A percentile compares a stretch with the other conserved stretches of the same genome.
phyloP scores from a whole-genome alignment of 1,140 invertebrate genomes.

The Vanessa atalanta region DNA sequence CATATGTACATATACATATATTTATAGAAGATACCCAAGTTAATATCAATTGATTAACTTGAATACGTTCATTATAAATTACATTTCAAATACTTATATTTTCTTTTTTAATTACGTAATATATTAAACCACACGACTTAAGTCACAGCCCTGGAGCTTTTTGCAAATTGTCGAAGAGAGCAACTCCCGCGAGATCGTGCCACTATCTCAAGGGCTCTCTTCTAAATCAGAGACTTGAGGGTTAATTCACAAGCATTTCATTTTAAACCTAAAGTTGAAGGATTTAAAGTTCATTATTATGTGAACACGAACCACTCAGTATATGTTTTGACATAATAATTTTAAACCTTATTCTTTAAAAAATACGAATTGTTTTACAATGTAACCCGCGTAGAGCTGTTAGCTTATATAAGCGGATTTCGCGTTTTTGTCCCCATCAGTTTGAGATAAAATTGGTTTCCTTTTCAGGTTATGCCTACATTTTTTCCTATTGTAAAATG shows the following conservation, averaged over 20 bases:
- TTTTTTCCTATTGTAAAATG: constrained; percentile 11
- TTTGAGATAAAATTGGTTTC: constrained; percentile 33
- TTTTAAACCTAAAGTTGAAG: constrained; percentile 14
- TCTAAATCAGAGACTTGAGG: constrained; percentile 44
- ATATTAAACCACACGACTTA: background rate
- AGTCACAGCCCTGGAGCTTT: constrained; percentile 36
- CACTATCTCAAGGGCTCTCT: constrained; percentile 47
- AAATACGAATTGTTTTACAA: background rate
- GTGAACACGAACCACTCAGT: background rate
- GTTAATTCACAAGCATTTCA: constrained; percentile 6
- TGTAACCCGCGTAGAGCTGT: background rate
- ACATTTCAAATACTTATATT: background rate
- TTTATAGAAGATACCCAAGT: too few species aligned
- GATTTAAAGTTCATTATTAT: constrained; percentile 3
- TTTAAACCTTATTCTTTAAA: background rate
- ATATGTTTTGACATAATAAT: background rate
- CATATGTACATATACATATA: too few species aligned
- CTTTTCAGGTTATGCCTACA: constrained; percentile 20
- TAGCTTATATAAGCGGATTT: constrained; percentile 38
- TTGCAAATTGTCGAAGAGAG: constrained; percentile 39
- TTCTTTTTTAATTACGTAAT: background rate
- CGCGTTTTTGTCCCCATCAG: constrained; percentile 34
- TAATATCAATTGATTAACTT: too few species aligned
- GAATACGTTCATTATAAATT: too few species aligned
- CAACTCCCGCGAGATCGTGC: constrained; percentile 48